Evolutionary conservation across 2,797 vertebrate genomes (phyloP), one percentile per base, ranked within the genome.

Genomic region (Pangasius krempfi): DNA sequence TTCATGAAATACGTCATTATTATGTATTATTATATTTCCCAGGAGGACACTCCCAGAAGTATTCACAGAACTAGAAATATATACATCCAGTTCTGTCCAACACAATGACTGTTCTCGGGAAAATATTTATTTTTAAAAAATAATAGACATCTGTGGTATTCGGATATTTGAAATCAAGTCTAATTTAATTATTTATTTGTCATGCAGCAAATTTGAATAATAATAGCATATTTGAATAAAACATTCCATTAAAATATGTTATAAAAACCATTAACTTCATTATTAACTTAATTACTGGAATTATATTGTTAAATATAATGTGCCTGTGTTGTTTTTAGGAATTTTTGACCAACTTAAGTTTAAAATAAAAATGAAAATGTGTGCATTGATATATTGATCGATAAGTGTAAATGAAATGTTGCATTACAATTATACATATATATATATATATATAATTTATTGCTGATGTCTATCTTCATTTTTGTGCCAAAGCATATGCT

Each of bases 1-100:
- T n/a, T 75, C n/a, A 13, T 89, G 86, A 22, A 7, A 83, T 87
- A 84, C 85, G 93, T 86, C 81, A 90, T 76, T 58, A 91, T 87
- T 86, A 90, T 86, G 88, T 85, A 13, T 75, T 14, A 27, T 27
- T 44, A 25, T 27, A 44, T 40, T 73, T 73, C 20, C 8, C 20
- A 25, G 30, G 30, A 70, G 22, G 25, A 62, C 3, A 62, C 60
- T 8, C 60, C 0, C 58, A 60, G 58, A 7, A 22, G 20, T 60
- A 60, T 58, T 58, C 18, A 60, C 58, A 20, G 56, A 20, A 58
- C 56, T 58, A 16, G 56, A 58, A 4, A 56, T 56, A 56, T 56
- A 20, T 56, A 20, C 9, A 30, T 68, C 9, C 30, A 33, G 66
- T 37, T 70, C 33, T 20, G 33, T 37, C 2, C 68, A 20, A 3